Evolutionary conservation across 1,140 invertebrate species (phyloP).

Genomic region (Riptortus pedestris): DNA sequence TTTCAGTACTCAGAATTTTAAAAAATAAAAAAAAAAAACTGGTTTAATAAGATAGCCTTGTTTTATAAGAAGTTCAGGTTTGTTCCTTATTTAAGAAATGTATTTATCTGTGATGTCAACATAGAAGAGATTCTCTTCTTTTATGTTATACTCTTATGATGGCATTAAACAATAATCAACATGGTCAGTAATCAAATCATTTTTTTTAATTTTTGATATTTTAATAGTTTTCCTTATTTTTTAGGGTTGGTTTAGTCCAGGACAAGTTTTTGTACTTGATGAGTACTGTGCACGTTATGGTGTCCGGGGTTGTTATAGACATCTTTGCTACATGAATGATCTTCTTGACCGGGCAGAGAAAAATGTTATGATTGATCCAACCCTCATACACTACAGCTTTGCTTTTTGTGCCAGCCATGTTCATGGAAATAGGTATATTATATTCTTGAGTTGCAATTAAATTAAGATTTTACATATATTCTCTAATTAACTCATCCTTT

Average conservation of each 20-base stretch:
- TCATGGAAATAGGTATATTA: constrained; percentile 80
- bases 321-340: constrained; percentile 92
- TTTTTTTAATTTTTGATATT: too few relatives aligned
- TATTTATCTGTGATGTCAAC: too few relatives aligned
- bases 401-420: constrained; percentile 98
- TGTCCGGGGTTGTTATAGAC: constrained; percentile 90
- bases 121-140: too few relatives aligned
- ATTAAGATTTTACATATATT: constrained; percentile 7
- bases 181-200: too few relatives aligned
- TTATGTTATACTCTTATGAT: too few relatives aligned
- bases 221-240: too few relatives aligned
- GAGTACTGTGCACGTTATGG: constrained; percentile 98
- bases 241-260: constrained; percentile 99
- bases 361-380: constrained; percentile 93
- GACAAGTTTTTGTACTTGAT: constrained; percentile 95
- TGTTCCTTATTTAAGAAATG: too few relatives aligned
- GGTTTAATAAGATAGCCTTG: too few relatives aligned
- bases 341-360: constrained; percentile 90
- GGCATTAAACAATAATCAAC: too few relatives aligned
- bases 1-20: too few relatives aligned
- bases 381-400: constrained; percentile 96
- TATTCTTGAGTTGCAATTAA: neutral
- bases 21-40: too few relatives aligned
- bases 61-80: too few relatives aligned
- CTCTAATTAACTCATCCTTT: neutral